Conservation (phyloP, 2,888 invertebrate species). For the Torymus auratus region DNA sequence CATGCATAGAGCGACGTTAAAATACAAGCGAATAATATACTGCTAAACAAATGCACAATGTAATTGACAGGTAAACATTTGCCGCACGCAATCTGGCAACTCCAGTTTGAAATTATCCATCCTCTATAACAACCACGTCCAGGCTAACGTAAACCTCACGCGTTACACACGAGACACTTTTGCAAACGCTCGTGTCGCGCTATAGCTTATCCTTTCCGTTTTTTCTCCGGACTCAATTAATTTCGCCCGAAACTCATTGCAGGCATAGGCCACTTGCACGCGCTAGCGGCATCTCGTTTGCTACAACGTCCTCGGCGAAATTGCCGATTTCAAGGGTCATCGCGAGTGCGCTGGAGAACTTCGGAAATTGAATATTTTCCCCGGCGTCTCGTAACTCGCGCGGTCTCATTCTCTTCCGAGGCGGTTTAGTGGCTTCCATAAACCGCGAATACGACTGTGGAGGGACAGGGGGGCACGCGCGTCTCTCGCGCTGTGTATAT, state of each 20-base stretch:
- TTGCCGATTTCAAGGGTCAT: slow-evolving; percentile 57
- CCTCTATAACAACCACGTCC: no score
- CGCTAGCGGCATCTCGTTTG: background rate
- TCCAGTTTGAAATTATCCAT: no score
- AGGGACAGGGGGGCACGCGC: background rate
- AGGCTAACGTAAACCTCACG: no score
- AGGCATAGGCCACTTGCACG: no score
- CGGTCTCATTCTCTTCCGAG: slow-evolving; percentile 47
- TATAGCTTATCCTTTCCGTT: no score
- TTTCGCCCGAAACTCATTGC: slow-evolving; percentile 11
- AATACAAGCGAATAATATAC: no score
- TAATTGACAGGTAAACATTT: no score
- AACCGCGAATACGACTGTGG: slow-evolving; percentile 52
- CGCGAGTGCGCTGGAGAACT: slow-evolving; percentile 38
- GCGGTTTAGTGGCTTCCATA: slow-evolving; percentile 57
- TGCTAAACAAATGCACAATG: no score
- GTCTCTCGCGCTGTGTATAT: background rate
- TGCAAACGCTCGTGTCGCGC: no score
- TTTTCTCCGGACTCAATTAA: slow-evolving; percentile 23
- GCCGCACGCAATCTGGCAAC: no score
- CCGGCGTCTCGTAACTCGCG: slow-evolving; percentile 53
- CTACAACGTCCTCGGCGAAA: slow-evolving; percentile 28
- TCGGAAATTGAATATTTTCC: slow-evolving; percentile 60
- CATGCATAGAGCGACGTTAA: background rate
- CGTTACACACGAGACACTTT: no score